These are phyloP conservation scores for Holotrichia oblita DNA, from an alignment of 1,140 invertebrate species.

Conservation along the genomic window DNA sequence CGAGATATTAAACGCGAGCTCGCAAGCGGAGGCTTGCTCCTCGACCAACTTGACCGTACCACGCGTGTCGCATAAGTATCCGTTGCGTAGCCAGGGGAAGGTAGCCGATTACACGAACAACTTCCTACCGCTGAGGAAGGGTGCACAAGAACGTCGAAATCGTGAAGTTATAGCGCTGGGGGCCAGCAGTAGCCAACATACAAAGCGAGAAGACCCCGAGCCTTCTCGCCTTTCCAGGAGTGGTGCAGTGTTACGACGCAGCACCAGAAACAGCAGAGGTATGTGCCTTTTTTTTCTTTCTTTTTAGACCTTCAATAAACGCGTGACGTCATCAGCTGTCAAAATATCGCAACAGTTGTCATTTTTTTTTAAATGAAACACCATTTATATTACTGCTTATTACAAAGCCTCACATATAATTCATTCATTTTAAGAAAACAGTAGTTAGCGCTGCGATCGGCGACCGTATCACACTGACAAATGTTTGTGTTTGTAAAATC, in stretches of 20 bases:
- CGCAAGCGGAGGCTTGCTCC: conserved; percentile 15
- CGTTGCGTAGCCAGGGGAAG: conserved; percentile 15
- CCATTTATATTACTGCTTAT: too few species aligned
- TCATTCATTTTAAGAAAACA: too few species aligned
- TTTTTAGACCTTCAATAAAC: too few species aligned
- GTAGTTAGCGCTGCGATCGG: too few species aligned
- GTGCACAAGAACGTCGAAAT: conserved; percentile 24
- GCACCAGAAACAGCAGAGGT: conserved; percentile 61
- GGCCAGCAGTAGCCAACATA: conserved; percentile 54
- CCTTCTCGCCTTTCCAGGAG: conserved; percentile 56
- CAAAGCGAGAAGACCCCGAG: conserved; percentile 52
- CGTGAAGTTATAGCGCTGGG: conserved; percentile 54
- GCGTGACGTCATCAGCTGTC: too few species aligned
- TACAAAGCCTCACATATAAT: too few species aligned
- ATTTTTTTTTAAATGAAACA: too few species aligned
- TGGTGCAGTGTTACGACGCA: conserved; percentile 59
- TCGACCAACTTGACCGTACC: conserved; percentile 5
- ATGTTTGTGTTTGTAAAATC: too few species aligned
- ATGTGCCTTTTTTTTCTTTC: neutral
- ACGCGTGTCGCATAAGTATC: conserved; percentile 6
- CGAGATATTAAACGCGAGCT: neutral
- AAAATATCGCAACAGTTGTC: too few species aligned
- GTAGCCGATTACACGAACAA: neutral
- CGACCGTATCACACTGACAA: too few species aligned
- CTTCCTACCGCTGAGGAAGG: conserved; percentile 16